Percentiles rank a stretch among this genome's conserved stretches.
Conservation (phyloP, 2,888 invertebrate species). For the Muschampia plurimacula region DNA sequence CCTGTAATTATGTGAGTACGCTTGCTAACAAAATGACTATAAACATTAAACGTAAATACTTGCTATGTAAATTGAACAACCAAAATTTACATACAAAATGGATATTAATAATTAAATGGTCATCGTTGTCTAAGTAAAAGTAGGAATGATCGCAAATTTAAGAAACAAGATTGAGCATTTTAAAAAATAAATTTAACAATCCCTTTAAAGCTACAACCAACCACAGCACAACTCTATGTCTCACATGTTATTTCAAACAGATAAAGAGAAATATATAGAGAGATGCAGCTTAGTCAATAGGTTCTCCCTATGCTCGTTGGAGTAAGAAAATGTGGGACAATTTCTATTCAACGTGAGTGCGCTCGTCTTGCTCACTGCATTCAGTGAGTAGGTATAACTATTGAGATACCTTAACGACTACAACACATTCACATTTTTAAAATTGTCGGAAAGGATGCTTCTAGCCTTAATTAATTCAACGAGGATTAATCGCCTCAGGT, state of each 20-base stretch:
- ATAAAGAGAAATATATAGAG: neutral
- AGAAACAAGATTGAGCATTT: too few relatives aligned
- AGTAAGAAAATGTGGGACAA: constrained; percentile 28
- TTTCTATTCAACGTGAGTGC: constrained; percentile 35
- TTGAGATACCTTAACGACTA: constrained; percentile 25
- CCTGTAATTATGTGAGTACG: too few relatives aligned
- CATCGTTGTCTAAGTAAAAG: too few relatives aligned
- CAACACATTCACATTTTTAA: constrained; percentile 9
- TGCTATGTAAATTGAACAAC: too few relatives aligned
- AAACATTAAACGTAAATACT: too few relatives aligned
- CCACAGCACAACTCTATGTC: neutral
- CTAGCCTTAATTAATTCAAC: neutral
- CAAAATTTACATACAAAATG: too few relatives aligned
- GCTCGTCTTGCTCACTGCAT: constrained; percentile 28
- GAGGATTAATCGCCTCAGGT: too few relatives aligned
- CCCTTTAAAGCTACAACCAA: neutral
- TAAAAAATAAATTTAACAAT: too few relatives aligned
- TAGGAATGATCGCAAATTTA: too few relatives aligned
- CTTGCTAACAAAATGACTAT: too few relatives aligned
- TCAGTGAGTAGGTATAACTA: constrained; percentile 17
- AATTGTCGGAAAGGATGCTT: neutral
- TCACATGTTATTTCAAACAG: constrained; percentile 5
- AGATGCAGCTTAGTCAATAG: constrained; percentile 26
- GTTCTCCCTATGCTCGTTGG: constrained; percentile 25
- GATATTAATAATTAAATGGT: too few relatives aligned